These are phyloP conservation scores for Gulo gulo DNA, from an alignment of 2,113 vertebrate species.

Conservation along the genomic window DNA sequence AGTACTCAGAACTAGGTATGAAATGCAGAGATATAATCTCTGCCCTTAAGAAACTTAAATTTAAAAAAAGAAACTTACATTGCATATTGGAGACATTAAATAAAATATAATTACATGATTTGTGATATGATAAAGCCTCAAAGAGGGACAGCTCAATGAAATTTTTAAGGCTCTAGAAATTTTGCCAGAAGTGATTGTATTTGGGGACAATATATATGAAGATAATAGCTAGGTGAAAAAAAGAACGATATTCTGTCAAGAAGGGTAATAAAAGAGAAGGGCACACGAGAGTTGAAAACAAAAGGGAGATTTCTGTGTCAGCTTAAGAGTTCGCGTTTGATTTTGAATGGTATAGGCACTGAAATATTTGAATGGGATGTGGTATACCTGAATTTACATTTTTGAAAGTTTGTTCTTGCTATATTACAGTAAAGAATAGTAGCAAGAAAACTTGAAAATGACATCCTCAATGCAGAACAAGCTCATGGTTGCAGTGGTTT, in stretches of 20 bases:
- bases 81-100: not conserved
- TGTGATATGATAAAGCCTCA: not conserved
- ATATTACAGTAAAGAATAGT: not conserved
- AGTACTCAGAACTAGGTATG: not conserved
- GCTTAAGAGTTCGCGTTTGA: not conserved
- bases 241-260: not conserved
- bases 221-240: not conserved
- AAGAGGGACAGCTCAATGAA: not conserved
- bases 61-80: not conserved
- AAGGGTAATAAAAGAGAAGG: not conserved
- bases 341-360: not conserved
- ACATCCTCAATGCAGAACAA: not conserved
- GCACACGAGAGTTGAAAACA: not conserved
- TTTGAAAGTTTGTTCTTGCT: not conserved
- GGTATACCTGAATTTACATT: not conserved
- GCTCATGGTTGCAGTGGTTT: not conserved
- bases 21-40: not conserved
- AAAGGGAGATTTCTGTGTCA: not conserved
- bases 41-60: not conserved
- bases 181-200: not conserved
- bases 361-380: not conserved
- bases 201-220: not conserved
- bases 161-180: not conserved
- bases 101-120: not conserved
- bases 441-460: not conserved